A percentile compares a stretch with the other conserved stretches of the same genome.
phyloP scores from a whole-genome alignment of 2,888 invertebrate species.

The Cryptus armator region DNA sequence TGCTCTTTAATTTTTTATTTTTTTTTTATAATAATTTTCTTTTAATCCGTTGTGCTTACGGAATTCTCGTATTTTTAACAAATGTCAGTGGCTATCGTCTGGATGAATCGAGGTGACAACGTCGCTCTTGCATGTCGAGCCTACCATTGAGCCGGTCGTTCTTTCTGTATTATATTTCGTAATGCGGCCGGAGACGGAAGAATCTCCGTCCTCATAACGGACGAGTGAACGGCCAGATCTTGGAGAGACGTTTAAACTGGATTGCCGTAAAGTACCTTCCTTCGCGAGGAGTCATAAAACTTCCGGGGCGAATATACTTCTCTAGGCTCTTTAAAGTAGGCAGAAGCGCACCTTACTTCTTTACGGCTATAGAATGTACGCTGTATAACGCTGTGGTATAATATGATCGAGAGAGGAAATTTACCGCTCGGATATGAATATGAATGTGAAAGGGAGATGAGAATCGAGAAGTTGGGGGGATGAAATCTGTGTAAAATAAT shows the following conservation, averaged over 20 bases:
- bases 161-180: slow-evolving; percentile 29
- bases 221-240: neutral
- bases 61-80: neutral
- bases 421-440: slow-evolving; percentile 15
- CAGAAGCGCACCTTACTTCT: slow-evolving; percentile 9
- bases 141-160: slow-evolving; percentile 33
- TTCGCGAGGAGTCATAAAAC: slow-evolving; percentile 41
- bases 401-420: slow-evolving; percentile 20
- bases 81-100: slow-evolving; percentile 8
- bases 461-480: neutral
- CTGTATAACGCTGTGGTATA: slow-evolving; percentile 2
- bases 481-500: neutral
- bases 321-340: neutral
- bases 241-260: slow-evolving; percentile 31
- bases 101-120: slow-evolving; percentile 17
- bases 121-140: neutral
- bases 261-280: slow-evolving; percentile 40
- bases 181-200: slow-evolving; percentile 20
- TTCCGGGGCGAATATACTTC: slow-evolving; percentile 1
- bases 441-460: neutral
- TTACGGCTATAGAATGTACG: neutral
- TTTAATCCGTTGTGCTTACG: no score
- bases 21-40: no score
- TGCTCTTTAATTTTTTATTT: neutral
- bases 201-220: slow-evolving; percentile 24